Conservation (phyloP, 2,113 vertebrate species). For the Osmerus mordax region DNA sequence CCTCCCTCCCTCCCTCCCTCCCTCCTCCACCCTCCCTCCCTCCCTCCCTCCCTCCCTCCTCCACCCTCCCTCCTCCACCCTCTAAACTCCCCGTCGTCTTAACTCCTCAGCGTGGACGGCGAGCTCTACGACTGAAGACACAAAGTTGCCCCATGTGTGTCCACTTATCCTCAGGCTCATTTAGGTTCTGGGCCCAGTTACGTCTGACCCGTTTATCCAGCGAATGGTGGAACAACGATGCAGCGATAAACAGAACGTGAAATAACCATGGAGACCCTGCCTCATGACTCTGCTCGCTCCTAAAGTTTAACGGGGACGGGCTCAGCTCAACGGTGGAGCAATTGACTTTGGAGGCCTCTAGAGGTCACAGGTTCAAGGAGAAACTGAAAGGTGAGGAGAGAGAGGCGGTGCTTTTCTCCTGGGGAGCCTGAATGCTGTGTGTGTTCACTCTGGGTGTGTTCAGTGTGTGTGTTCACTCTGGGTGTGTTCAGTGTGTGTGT, state of each 20-base stretch:
- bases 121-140: background rate
- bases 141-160: constrained; percentile 24
- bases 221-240: background rate
- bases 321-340: background rate
- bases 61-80: background rate
- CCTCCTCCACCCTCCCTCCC: too few species aligned
- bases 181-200: constrained; percentile 41
- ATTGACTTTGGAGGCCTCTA: background rate
- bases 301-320: too few species aligned
- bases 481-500: too few species aligned
- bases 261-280: too few species aligned
- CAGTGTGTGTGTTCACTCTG: too few species aligned
- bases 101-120: background rate
- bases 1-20: too few species aligned
- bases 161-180: constrained; percentile 47
- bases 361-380: constrained; percentile 65
- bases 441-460: too few species aligned
- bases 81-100: background rate
- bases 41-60: too few species aligned
- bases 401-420: background rate
- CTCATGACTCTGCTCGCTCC: too few species aligned
- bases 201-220: constrained; percentile 30
- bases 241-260: too few species aligned
- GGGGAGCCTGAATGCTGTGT: background rate
- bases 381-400: constrained; percentile 79